Base-by-base conservation (phyloP, 2,888 invertebrate genomes). In the Serrognathus titanus region DNA sequence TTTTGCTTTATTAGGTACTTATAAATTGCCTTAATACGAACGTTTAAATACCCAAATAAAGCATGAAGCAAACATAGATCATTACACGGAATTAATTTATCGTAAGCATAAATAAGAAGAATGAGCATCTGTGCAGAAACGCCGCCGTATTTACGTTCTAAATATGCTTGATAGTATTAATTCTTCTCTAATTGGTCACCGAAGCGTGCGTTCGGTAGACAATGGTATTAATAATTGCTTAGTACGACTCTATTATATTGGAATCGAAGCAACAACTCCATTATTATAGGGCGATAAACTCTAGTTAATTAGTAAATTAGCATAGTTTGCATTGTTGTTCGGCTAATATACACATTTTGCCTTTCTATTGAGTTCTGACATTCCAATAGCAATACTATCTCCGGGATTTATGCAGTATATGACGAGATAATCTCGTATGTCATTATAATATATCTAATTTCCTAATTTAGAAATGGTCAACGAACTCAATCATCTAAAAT, bases 281-380 rank as follows among this genome's bases (percentile, higher is more conserved):
- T 63, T 63, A 63, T 58, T 59, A 59, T 57, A 49, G 58, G 46
- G 51, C 45, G 59, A 61, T 63, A 63, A 63, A 60, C 61, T 60
- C 51, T 20, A 58, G 63, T 63, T 63, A 61, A 61, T 63, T 63
- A 63, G 63, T 52, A 60, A 63, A 59, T 63, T 61, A 59, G 59
- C 61, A 63, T 63, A 63, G 63, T 61, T 63, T 58, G 59, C 57
- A 36, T 58, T 53, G 51, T 51, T 50, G 43, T 43, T 16, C 6
- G 8, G 43, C 12, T 9, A 43, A 43, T 11, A 20, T 43, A 43
- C 43, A 43, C 43, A 43, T 43, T 43, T 43, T 43, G 20, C 43
- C 13, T 43, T 43, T 43, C 43, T 43, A 13, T 43, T 43, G 43
- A 10, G 43, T 43, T 43, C 12, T 20, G 43, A 8, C 8, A 43